A percentile compares a stretch with the other conserved stretches of the same genome.
Evolutionary conservation across 2,888 invertebrate genomes (phyloP).

Genomic region (Drosophila hamatofila): DNA sequence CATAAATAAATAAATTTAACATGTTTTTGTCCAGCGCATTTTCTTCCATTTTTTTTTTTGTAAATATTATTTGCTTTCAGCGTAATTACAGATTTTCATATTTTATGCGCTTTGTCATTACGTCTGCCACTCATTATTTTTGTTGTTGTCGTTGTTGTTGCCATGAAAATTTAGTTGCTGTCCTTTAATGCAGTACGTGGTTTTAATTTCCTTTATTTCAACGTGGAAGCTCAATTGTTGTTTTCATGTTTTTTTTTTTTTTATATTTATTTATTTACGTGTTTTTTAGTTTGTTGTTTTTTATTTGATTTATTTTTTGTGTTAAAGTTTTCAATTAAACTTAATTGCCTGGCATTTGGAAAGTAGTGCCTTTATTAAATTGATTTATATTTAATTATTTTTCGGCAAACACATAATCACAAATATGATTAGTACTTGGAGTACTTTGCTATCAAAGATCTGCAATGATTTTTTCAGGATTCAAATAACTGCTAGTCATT

Average conservation of each 20-base stretch:
- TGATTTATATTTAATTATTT: slow-evolving; percentile 5
- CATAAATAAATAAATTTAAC: slow-evolving; percentile 49
- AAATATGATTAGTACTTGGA: too few species aligned
- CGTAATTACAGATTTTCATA: slow-evolving; percentile 59
- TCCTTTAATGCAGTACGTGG: slow-evolving; percentile 23
- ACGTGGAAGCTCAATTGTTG: slow-evolving; percentile 58
- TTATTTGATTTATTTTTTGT: slow-evolving; percentile 3
- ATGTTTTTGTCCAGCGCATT: slow-evolving; percentile 16
- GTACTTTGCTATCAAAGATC: slow-evolving; percentile 4
- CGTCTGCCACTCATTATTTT: slow-evolving; percentile 26
- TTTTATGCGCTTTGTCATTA: slow-evolving; percentile 50
- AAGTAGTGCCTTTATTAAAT: slow-evolving; percentile 6
- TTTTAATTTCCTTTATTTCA: slow-evolving; percentile 53
- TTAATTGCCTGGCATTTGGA: slow-evolving; percentile 33
- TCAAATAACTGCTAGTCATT: neutral
- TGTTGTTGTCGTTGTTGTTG: slow-evolving; percentile 25
- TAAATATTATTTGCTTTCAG: slow-evolving; percentile 49
- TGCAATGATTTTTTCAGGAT: neutral
- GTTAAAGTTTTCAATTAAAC: slow-evolving; percentile 41
- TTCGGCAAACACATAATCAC: too few species aligned
- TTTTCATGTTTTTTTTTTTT: slow-evolving; percentile 11
- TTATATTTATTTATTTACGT: slow-evolving; percentile 8
- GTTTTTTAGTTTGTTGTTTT: neutral
- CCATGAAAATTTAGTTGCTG: slow-evolving; percentile 32
- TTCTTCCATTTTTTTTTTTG: slow-evolving; percentile 7